These are phyloP conservation scores for Nezara viridula DNA, from an alignment of 2,888 invertebrate genomes.

Conservation along the genomic window DNA sequence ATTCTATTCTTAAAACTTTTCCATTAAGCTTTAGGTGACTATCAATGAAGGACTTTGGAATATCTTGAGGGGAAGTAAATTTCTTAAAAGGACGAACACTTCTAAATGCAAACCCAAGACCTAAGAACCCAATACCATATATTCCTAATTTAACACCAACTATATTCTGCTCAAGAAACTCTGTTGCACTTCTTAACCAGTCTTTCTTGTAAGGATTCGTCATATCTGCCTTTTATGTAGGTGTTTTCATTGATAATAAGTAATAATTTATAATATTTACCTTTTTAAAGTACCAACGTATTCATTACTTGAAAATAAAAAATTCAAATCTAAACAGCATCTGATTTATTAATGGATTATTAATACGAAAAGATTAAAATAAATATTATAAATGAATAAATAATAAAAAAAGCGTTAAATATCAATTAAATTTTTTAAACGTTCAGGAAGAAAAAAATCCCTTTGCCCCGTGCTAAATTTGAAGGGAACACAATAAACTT, in stretches of 20 bases:
- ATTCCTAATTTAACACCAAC: constrained; percentile 67
- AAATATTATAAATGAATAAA: background rate
- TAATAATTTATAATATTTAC: background rate
- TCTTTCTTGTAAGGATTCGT: background rate
- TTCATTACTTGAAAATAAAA: constrained; percentile 7
- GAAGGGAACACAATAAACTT: background rate
- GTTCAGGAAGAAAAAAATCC: background rate
- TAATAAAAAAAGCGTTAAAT: background rate
- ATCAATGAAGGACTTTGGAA: constrained; percentile 74
- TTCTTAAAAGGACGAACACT: constrained; percentile 76
- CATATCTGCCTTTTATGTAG: background rate
- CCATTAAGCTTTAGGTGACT: constrained; percentile 70
- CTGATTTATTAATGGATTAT: background rate
- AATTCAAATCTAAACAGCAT: background rate
- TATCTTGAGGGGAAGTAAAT: constrained; percentile 74
- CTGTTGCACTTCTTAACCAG: constrained; percentile 32
- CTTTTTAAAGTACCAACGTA: background rate
- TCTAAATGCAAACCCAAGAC: constrained; percentile 73
- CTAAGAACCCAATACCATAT: constrained; percentile 74
- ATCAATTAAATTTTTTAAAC: background rate
- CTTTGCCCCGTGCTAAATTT: background rate
- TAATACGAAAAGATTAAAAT: background rate
- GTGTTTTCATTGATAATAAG: constrained; percentile 21
- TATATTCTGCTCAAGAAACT: constrained; percentile 60
- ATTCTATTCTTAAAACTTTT: constrained; percentile 69